Evolutionary conservation across 2,113 vertebrate genomes (phyloP), one percentile per base, ranked within the genome.

Genomic region (Leptodactylus fuscus): DNA sequence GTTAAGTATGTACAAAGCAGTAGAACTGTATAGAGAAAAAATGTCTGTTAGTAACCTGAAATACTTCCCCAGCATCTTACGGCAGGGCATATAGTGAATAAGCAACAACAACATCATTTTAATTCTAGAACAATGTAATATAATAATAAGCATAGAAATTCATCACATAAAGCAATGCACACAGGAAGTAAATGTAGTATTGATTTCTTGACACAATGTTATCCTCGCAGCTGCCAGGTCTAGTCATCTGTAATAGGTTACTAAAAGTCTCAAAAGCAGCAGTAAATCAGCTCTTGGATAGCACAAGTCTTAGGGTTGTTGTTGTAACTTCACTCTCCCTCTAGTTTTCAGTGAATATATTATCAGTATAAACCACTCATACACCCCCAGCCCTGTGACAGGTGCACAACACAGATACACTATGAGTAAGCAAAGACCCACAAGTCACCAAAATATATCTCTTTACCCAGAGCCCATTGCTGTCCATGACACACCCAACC

Each of bases 391-490:
- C n/a, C 3, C 36, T 41, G 51, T 46, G 27, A 58, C 82, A 75
- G 53, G 82, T 83, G 70, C 51, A 83, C 69, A 60, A 41, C n/a
- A 62, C 55, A 84, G 82, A 84, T 67, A 84, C 41, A 32, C 65
- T 27, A 36, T 71, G 77, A 44, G 77, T 62, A 60, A 80, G 53
- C 77, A 38, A 24, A 2, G 20, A 36, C 48, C 75, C 15, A 29
- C 13, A 13, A 18, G 22, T 60, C 53, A 80, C 53, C 24, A 60
- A 78, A 78, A 80, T 58, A 79, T 58, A 38, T 79, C 18, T 3
- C 74, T 53, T 16, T 29, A 53, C 18, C 15, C 74, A 76, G 44
- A 76, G 16, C 13, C 34, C 75, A 79, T n/a, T 32, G 27, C 16
- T 3, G 24, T 49, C 44, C 44, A 3, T 51, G 74, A 76, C 74